phyloP scores from a whole-genome alignment of 2,888 invertebrate species.

The Tethea ocularis region DNA sequence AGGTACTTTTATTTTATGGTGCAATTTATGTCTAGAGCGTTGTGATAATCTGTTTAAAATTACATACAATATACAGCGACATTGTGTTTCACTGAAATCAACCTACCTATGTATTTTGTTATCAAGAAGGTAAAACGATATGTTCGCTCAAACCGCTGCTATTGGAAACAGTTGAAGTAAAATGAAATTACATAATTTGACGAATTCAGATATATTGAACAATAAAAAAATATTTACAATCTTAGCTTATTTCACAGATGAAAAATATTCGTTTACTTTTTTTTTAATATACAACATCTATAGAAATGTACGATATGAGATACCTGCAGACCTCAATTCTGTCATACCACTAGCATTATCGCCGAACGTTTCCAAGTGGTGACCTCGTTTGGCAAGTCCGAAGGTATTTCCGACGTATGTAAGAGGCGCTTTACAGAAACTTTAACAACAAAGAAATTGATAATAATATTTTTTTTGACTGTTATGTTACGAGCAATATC shows the following conservation, averaged over 20 bases:
- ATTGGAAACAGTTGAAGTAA: too few relatives aligned
- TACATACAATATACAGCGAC: conserved; percentile 77
- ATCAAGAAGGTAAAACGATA: too few relatives aligned
- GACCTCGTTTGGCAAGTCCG: neutral
- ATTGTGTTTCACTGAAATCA: conserved; percentile 32
- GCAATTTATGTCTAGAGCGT: conserved; percentile 84
- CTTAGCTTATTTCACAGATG: conserved; percentile 42
- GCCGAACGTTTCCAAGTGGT: neutral
- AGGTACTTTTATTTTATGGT: conserved; percentile 83
- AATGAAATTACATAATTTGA: conserved; percentile 31
- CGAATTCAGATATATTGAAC: conserved; percentile 61
- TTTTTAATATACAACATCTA: too few relatives aligned
- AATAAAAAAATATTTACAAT: conserved; percentile 74
- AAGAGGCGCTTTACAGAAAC: neutral
- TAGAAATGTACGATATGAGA: too few relatives aligned
- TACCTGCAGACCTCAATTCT: neutral
- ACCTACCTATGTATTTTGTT: too few relatives aligned
- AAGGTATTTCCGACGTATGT: neutral
- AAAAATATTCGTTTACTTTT: conserved; percentile 28
- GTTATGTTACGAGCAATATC: neutral
- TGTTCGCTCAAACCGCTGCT: too few relatives aligned
- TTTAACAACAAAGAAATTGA: neutral
- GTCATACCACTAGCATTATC: neutral
- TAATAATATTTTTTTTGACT: neutral
- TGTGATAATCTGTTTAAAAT: conserved; percentile 84